Percentiles rank a stretch among this genome's conserved stretches.
Evolutionary conservation across 2,797 vertebrate genomes (phyloP).

Genomic region (Corythornis leucogaster): DNA sequence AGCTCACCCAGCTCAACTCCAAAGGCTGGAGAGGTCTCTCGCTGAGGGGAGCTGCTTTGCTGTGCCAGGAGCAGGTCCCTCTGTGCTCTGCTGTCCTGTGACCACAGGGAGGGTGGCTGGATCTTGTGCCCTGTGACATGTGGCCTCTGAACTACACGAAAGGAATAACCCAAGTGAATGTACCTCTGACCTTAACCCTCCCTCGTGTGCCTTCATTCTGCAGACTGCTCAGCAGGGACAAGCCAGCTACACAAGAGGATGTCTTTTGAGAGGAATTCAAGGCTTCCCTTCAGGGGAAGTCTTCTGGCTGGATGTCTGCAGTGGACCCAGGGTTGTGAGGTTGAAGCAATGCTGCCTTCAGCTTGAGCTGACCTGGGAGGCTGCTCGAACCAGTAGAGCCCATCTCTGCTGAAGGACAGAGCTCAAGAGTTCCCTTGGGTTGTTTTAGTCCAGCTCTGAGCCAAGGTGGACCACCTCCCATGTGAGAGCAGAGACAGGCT

Average conservation of each 20-base stretch:
- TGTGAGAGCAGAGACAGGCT: not conserved
- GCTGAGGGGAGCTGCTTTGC: not conserved
- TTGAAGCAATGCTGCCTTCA: not conserved
- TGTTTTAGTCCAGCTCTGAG: not conserved
- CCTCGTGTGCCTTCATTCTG: not conserved
- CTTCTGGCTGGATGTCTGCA: not conserved
- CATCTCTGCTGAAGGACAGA: not conserved
- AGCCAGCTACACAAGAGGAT: not conserved
- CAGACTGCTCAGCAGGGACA: not conserved
- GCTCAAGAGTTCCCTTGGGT: not conserved
- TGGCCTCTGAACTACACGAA: not conserved
- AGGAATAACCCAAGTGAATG: not conserved
- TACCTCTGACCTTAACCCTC: not conserved
- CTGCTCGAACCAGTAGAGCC: not conserved
- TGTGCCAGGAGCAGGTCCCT: fast-evolving
- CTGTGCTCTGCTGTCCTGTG: not conserved
- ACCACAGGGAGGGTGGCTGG: not conserved
- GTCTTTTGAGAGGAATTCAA: not conserved
- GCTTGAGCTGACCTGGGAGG: not conserved
- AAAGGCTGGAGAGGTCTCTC: not conserved
- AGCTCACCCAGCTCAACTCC: not conserved
- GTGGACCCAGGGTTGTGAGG: fast-evolving
- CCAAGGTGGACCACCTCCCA: not conserved
- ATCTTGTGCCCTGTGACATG: not conserved
- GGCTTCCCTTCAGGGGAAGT: not conserved